phyloP scores from a whole-genome alignment of 2,888 invertebrate species.

The Nipponacmea schrenckii region DNA sequence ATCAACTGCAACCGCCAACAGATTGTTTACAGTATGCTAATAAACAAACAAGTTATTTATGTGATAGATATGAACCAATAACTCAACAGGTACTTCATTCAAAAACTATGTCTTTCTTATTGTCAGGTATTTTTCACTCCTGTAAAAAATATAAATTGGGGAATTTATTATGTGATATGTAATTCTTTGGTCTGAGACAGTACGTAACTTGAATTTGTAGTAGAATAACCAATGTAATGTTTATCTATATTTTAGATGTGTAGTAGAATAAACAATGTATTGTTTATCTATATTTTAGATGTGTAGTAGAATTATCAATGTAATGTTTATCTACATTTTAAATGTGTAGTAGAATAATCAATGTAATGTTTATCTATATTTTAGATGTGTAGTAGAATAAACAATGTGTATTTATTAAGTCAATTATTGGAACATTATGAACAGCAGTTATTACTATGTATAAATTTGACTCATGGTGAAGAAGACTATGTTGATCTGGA shows the following conservation, averaged over 20 bases:
- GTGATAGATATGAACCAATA: slow-evolving; percentile 55
- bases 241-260: slow-evolving; percentile 48
- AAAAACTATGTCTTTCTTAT: no score
- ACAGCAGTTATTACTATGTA: slow-evolving; percentile 28
- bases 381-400: slow-evolving; percentile 58
- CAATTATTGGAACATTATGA: slow-evolving; percentile 41
- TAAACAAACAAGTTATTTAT: slow-evolving; percentile 41
- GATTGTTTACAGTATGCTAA: slow-evolving; percentile 50
- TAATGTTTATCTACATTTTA: no score
- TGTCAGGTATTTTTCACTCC: no score
- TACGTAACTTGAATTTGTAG: no score
- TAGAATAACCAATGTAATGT: no score
- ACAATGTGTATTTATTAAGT: slow-evolving; percentile 49
- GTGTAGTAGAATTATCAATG: no score
- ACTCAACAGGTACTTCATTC: slow-evolving; percentile 41
- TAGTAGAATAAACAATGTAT: slow-evolving; percentile 56
- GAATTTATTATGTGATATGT: no score
- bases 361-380: slow-evolving; percentile 17
- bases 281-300: no score
- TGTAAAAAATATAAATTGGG: no score
- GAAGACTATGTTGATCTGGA: neutral
- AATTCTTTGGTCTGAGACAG: no score
- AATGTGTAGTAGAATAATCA: no score
- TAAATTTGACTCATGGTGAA: slow-evolving; percentile 14
- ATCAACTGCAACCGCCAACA: slow-evolving; percentile 35